Conservation (phyloP, 2,888 invertebrate species). For the Brachyptera risi region DNA sequence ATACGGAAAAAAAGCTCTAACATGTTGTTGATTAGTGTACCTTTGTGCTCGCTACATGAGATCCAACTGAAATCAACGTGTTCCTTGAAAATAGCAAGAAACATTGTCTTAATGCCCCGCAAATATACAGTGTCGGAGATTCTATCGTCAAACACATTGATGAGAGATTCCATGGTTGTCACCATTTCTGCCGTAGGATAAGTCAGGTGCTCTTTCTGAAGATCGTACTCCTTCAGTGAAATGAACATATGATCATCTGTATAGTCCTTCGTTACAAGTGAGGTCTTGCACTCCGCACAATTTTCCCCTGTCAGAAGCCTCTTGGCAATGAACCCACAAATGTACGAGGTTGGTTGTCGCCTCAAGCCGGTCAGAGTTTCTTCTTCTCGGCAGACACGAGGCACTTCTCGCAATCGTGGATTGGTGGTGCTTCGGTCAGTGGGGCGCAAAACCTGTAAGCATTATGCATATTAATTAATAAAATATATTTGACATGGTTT, state of each 20-base stretch:
- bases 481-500: not conserved
- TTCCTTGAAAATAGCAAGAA: not conserved
- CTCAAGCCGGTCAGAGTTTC: not conserved
- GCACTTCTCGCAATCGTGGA: not conserved
- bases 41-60: not conserved
- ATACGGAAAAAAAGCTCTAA: not conserved
- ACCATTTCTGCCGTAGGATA: not conserved
- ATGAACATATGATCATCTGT: not conserved
- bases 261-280: not conserved
- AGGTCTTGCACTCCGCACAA: not conserved
- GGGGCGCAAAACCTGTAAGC: not conserved
- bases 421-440: not conserved
- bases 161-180: not conserved
- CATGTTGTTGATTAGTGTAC: not conserved
- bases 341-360: not conserved
- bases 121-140: not conserved
- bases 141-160: not conserved
- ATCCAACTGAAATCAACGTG: not conserved
- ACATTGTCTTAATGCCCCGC: not conserved
- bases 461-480: not conserved
- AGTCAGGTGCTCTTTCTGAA: not conserved
- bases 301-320: not conserved
- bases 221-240: not conserved
- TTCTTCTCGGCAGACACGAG: not conserved
- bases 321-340: not conserved